Percentiles rank a stretch among this genome's conserved stretches.
These are phyloP conservation scores for Blomia tropicalis DNA, from an alignment of 2,888 invertebrate species.

Conservation along the genomic window DNA sequence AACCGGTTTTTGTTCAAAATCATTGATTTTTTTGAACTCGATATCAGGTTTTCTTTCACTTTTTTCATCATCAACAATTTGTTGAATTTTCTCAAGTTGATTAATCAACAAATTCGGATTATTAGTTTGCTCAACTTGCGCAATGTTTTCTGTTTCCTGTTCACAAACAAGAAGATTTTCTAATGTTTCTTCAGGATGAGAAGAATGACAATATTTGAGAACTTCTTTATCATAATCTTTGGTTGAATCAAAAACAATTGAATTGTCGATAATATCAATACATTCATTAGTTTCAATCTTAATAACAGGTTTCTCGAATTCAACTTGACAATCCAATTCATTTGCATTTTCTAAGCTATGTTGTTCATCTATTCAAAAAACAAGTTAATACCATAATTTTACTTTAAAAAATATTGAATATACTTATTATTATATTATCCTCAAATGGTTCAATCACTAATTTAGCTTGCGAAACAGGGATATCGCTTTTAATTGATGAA, in stretches of 20 bases:
- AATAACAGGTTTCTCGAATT: background rate
- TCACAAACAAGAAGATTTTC: background rate
- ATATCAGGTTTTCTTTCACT: background rate
- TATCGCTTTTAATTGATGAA: background rate
- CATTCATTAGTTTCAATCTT: background rate
- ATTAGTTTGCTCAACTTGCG: background rate
- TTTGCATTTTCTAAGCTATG: background rate
- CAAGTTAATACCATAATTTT: background rate
- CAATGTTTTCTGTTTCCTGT: background rate
- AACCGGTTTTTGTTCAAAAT: background rate
- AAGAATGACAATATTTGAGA: background rate
- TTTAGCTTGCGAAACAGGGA: background rate
- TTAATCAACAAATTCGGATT: background rate
- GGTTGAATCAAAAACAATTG: background rate
- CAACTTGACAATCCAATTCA: background rate
- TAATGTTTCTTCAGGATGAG: background rate
- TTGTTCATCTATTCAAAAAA: background rate
- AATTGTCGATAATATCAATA: background rate
- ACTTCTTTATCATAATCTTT: background rate
- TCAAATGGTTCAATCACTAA: background rate
- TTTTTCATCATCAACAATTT: background rate
- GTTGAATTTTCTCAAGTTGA: background rate
- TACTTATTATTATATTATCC: background rate
- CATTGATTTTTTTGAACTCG: background rate
- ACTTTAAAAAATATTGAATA: background rate